These are phyloP conservation scores for Bambusicola thoracicus DNA, from an alignment of 2,113 vertebrate species.

Conservation along the genomic window DNA sequence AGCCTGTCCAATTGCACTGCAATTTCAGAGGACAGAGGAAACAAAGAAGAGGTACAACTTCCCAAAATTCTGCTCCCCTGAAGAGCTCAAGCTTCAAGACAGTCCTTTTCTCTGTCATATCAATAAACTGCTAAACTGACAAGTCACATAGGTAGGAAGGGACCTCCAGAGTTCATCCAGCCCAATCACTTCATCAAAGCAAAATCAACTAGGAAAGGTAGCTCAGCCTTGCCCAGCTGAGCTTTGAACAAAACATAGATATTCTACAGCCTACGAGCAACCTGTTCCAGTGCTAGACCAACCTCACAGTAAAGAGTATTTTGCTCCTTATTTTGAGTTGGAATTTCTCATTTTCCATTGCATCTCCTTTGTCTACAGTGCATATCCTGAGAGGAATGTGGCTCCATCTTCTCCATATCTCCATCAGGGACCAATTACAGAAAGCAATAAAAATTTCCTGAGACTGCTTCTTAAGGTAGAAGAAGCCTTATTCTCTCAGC, in stretches of 20 bases:
- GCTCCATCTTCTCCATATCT: not conserved
- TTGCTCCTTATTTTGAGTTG: rapidly evolving
- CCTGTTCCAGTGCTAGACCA: not conserved
- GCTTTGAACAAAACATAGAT: not conserved
- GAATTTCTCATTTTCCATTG: not conserved
- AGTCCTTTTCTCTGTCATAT: not conserved
- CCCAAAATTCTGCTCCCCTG: not conserved
- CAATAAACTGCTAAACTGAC: not conserved
- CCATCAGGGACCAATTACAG: not conserved
- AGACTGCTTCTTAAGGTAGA: not conserved
- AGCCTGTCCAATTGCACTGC: not conserved
- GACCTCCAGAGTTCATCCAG: not conserved
- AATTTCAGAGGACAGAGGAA: not conserved
- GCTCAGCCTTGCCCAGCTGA: not conserved
- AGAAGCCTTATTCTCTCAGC: not conserved
- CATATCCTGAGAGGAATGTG: not conserved
- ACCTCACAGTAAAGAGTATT: not conserved
- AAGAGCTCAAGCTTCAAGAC: not conserved
- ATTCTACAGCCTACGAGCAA: not conserved
- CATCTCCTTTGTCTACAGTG: not conserved
- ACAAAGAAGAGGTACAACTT: not conserved
- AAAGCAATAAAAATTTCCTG: not conserved
- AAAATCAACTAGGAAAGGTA: not conserved
- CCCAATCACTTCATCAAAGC: not conserved
- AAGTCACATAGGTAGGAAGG: not conserved